Evolutionary conservation across 2,113 vertebrate species (phyloP), one percentile per base, ranked within the genome.

Genomic region (Larimichthys crocea): DNA sequence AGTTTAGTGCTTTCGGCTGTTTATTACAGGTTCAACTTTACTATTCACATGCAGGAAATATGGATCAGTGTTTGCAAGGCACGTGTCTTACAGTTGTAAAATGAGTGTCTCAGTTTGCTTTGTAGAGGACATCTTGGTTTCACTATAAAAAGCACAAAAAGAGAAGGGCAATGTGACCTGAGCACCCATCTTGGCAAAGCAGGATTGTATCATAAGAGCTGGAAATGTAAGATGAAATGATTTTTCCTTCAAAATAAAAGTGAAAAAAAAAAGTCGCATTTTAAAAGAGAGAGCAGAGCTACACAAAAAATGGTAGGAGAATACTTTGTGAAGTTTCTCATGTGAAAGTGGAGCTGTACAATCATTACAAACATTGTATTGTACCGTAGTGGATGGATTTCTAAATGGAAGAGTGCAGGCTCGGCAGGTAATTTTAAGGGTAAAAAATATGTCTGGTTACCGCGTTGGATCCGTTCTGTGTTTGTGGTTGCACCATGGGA

Each of bases 371-470:
- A 81, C 57, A 68, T 17, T 6, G 3, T 31, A 46, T 20, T 70
- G 49, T 75, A 24, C 61, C 48, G 14, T 48, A 50, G 22, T 64
- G 53, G 10, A 73, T 80, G 56, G 50, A 60, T 74, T 61, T 65
- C 40, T 60, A 16, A 83, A 61, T 72, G 24, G 42, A 65, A 52
- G 40, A 26, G 20, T 40, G 46, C 79, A 78, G 55, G 2, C 44
- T 64, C 20, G 49, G 66, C 52, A 42, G 61, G 66, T 48, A 17
- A 66, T 81, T 70, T 67, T 26, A 53, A 35, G 60, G 64, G 60
- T 80, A 87, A 77, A 19, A 86, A 59, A 81, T 52, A 42, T 60
- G 62, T 24, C 53, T 76, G 31, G 29, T 26, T 46, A 5, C 9
- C 68, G 40, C 5, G 2, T 26, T 63, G 50, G 62, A 68, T 64